phyloP scores from a whole-genome alignment of 2,797 vertebrate species.

The Labeo calbasu region DNA sequence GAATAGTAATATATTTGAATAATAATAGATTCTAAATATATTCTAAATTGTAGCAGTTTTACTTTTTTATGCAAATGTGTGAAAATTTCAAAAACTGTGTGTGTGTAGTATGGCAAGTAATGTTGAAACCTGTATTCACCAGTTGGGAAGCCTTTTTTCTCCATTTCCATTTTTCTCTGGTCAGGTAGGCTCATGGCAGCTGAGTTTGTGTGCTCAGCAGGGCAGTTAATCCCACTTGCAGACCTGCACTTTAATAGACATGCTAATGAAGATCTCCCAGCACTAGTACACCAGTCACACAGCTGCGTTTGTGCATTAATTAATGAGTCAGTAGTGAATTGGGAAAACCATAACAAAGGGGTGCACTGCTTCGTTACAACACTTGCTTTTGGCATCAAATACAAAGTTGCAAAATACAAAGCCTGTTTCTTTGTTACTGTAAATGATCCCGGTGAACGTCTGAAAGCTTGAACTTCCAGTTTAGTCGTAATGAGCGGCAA shows the following conservation, averaged over 20 bases:
- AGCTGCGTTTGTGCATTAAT: slow-evolving; percentile 16
- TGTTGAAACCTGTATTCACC: not conserved
- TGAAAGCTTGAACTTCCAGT: slow-evolving; percentile 1
- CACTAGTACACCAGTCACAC: slow-evolving; percentile 18
- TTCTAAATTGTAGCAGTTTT: not conserved
- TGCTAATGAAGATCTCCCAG: slow-evolving; percentile 45
- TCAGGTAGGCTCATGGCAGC: not conserved
- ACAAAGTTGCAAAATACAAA: not conserved
- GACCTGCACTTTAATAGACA: slow-evolving; percentile 45
- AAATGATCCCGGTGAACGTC: not conserved
- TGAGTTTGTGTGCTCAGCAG: slow-evolving; percentile 30
- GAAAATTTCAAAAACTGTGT: not conserved
- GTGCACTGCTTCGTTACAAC: not conserved
- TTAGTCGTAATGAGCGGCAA: slow-evolving; percentile 1
- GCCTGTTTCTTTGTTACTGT: slow-evolving; percentile 20
- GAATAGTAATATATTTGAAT: not conserved
- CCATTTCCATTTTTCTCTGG: not conserved
- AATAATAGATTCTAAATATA: not conserved
- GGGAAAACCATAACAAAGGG: slow-evolving; percentile 11
- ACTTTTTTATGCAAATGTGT: not conserved
- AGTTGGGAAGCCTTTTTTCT: not conserved
- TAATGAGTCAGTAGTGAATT: slow-evolving; percentile 10
- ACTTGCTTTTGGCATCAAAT: slow-evolving; percentile 16
- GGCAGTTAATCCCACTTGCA: slow-evolving; percentile 15
- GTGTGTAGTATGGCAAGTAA: not conserved